Conservation (phyloP, 2,113 vertebrate genomes). For the Stictonetta naevosa region DNA sequence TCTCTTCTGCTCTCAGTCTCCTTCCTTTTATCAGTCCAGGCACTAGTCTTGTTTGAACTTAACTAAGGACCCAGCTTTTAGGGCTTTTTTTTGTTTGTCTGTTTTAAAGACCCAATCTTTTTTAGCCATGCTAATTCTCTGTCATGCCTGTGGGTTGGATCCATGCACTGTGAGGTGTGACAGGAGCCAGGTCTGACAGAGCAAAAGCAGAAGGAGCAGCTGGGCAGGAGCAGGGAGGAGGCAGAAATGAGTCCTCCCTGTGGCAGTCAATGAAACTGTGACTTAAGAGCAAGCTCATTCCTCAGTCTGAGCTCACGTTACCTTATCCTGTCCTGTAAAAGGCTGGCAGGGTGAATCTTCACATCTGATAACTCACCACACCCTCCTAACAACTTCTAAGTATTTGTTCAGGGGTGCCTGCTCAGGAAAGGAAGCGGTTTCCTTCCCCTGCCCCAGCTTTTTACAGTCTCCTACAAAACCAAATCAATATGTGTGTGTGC, state of each 20-base stretch:
- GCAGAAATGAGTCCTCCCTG: not conserved
- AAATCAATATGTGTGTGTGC: not conserved
- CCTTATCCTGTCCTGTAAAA: not conserved
- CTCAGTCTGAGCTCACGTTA: not conserved
- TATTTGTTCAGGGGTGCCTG: not conserved
- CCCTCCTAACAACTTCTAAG: not conserved
- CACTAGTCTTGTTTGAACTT: not conserved
- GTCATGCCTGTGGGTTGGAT: not conserved
- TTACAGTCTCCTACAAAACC: not conserved
- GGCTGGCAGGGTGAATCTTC: not conserved
- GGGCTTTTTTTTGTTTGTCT: not conserved
- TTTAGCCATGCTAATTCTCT: slow-evolving; percentile 1
- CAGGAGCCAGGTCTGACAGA: not conserved
- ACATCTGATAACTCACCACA: not conserved
- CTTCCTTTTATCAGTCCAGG: not conserved
- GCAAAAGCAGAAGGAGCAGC: not conserved
- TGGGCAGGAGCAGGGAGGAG: not conserved
- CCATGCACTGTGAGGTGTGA: not conserved
- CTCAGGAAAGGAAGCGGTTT: not conserved
- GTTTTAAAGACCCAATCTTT: not conserved
- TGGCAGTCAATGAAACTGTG: not conserved
- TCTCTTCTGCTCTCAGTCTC: not conserved
- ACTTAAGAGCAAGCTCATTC: not conserved
- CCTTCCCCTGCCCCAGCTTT: not conserved
- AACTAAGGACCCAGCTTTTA: not conserved